Base-by-base conservation (phyloP, 2,888 invertebrate species). In the Ceriagrion tenellum region DNA sequence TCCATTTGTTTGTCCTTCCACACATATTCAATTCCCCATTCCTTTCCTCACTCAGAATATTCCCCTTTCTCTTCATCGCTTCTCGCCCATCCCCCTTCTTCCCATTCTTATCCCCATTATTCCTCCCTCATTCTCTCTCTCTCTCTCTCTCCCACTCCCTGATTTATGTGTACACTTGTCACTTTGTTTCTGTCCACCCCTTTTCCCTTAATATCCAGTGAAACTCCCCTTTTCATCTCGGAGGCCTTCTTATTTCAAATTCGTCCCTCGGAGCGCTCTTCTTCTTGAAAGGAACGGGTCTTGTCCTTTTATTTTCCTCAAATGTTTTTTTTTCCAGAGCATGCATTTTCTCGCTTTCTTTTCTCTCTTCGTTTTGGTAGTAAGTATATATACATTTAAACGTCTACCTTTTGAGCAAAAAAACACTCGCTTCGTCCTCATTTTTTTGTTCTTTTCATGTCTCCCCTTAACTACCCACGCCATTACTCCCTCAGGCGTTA, bases 101-200 rank as follows among this genome's bases (percentile, higher is more conserved):
- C 23, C 10, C 20, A 91, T 59, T 59, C 59, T 55, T 59, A 26
- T 6, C 23, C 90, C 47, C 59, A 1, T 23, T 59, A 3, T 6
- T 23, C 56, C 59, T n/a, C 59, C 26, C 10, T 3, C 30, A 3
- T 55, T 30, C 56, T 30, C 4, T 26, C 6, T 90, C 59, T 35
- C 35, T 30, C 74, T 30, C 74, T 4, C 16, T 35, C 69, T 69
- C 69, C 35, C 40, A 13, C 20, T 63, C 63, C 69, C 93, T 93
- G 93, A 93, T 69, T 93, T 93, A 93, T 93, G 93, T 93, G 69
- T 69, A 69, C 59, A n/a, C 69, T 93, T 93, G 93, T 93, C 93
- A 93, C 93, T 93, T 93, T 47, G 93, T 93, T 63, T 93, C 69
- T 93, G 40, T 69, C 93, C 69, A 40, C 93, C 59, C 47, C 47